Conservation (phyloP, 2,113 vertebrate genomes). For the Erinaceus europaeus region DNA sequence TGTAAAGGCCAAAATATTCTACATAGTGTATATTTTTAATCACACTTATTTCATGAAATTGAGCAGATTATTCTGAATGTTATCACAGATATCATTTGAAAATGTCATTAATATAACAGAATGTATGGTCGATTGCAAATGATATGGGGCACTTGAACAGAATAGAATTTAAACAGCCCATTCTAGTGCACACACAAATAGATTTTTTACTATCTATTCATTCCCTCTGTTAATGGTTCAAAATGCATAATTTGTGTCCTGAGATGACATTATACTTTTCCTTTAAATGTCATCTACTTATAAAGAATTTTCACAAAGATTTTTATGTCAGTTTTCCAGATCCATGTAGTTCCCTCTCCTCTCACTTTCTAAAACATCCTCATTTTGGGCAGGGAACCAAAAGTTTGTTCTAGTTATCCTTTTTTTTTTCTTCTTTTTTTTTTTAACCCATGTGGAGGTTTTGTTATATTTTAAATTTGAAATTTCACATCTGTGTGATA, state of each 20-base stretch:
- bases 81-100: neutral
- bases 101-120: neutral
- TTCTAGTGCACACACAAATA: neutral
- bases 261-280: neutral
- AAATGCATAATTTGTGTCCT: neutral
- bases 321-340: neutral
- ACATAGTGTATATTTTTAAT: too few species aligned
- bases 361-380: too few species aligned
- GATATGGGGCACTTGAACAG: too few species aligned
- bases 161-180: neutral
- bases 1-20: too few species aligned
- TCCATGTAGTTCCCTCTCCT: neutral
- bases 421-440: too few species aligned
- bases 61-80: neutral
- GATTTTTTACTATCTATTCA: neutral
- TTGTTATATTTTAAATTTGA: neutral
- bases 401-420: neutral
- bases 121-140: neutral
- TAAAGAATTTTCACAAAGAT: neutral
- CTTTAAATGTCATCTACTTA: neutral
- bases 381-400: neutral
- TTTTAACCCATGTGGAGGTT: neutral
- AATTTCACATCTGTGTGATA: neutral
- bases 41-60: neutral
- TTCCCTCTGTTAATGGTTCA: neutral